A percentile compares a stretch with the other conserved stretches of the same genome.
Evolutionary conservation across 2,797 vertebrate genomes (phyloP).

Genomic region (Crossoptilon crossoptilon): DNA sequence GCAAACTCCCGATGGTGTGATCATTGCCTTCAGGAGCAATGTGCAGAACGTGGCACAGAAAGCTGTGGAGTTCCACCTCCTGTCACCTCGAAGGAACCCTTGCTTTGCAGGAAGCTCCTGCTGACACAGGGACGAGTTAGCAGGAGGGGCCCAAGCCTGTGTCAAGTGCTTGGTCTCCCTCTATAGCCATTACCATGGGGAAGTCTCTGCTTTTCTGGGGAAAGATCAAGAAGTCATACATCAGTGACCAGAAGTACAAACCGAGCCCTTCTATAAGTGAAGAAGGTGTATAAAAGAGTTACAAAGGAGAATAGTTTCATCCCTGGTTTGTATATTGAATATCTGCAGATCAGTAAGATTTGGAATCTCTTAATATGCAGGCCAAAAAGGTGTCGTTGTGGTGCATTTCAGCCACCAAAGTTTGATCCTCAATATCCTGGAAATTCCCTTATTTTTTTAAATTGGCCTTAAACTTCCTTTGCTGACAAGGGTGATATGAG

Average conservation of each 20-base stretch:
- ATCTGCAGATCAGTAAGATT: background rate
- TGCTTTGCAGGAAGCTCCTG: background rate
- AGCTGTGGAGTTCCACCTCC: background rate
- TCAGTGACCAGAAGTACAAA: background rate
- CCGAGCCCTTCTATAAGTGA: background rate
- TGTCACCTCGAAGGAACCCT: background rate
- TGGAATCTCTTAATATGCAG: background rate
- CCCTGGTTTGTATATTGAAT: background rate
- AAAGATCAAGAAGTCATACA: background rate
- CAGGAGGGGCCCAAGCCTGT: background rate
- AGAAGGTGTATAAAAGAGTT: background rate
- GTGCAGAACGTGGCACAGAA: background rate
- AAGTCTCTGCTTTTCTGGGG: background rate
- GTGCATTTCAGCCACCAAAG: background rate
- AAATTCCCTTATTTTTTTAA: background rate
- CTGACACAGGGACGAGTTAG: fast-evolving
- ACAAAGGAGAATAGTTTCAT: background rate
- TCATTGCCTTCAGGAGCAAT: background rate
- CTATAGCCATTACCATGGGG: background rate
- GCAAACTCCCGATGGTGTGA: background rate
- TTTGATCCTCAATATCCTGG: background rate
- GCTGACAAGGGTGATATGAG: fast-evolving
- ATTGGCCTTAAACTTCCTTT: background rate
- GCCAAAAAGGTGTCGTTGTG: background rate
- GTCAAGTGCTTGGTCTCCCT: background rate